Base-by-base conservation (phyloP, 1,140 invertebrate genomes). In the Micrasema longulum region DNA sequence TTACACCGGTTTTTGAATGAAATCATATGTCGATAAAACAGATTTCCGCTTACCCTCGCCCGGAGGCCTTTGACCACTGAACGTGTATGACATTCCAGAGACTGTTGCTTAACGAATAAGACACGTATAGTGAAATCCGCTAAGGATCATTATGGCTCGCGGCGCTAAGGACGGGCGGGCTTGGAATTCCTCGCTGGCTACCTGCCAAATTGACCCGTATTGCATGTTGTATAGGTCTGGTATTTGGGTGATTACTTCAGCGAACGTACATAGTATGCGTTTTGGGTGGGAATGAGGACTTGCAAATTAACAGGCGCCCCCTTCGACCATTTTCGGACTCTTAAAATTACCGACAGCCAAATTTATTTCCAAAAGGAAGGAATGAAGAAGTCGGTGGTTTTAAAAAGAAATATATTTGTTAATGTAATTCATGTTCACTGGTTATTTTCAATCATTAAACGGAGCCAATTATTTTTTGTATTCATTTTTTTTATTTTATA, bases 31-130 rank as follows among this genome's bases (percentile, higher is more conserved):
- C 72, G 68, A 70, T 74, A 74, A 74, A 70, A 70, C 72, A 74
- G 67, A 67, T 70, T 74, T 74, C 62, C 68, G 57, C 48, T 69
- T 73, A 73, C 43, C 64, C 36, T 23, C 53, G 71, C 52, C 52
- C 38, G 55, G 62, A 70, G 72, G 72, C 67, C 72, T 74, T 74
- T 74, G 72, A 74, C 72, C 72, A 74, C 64, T 53, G 62, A 50
- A 70, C 67, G 62, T 65, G 72, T 74, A 66, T 73, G 45, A 73
- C 72, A 70, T 74, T 70, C 68, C 60, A 20, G 12, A 35, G 41
- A 26, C 11, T 22, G 16, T 14, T 47, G 10, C 22, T 47, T 10
- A 31, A 47, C 20, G 14, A 47, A 64, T 36, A 60, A 23, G 52
- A 14, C 23, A n/a, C 26, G 11, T 11, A 31, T 12, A 26, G 9